Percentiles rank a stretch among this genome's conserved stretches.
Conservation (phyloP, 1,140 invertebrate species). For the Tetragonula clypearis region DNA sequence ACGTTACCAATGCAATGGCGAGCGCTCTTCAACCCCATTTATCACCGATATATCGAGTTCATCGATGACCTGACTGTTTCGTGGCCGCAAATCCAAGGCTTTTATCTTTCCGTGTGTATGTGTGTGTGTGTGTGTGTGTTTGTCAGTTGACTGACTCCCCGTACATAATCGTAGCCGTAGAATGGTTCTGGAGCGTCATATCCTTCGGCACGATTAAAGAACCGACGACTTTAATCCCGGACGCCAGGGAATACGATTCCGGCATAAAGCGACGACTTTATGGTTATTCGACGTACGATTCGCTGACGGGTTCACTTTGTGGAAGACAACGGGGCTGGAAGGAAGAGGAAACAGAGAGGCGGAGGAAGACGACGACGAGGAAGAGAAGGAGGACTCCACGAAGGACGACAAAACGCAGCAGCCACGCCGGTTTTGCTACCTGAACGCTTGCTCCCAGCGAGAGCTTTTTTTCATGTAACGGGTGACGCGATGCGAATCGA, state of each 20-base stretch:
- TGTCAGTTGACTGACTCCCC: conserved; percentile 18
- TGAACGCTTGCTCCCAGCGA: conserved; percentile 52
- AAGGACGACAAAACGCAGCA: conserved; percentile 61
- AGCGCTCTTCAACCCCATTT: conserved; percentile 2
- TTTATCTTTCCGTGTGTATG: conserved; percentile 2
- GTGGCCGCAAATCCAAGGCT: conserved; percentile 33
- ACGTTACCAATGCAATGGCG: background rate
- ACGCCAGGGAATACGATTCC: conserved; percentile 66
- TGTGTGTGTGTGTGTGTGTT: background rate
- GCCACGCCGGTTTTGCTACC: conserved; percentile 65
- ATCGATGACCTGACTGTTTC: background rate
- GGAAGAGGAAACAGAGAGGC: conserved; percentile 9
- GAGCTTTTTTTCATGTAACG: conserved; percentile 43
- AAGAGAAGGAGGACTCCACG: conserved; percentile 41
- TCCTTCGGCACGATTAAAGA: conserved; percentile 67
- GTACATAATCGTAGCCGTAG: conserved; percentile 40
- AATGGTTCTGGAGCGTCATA: conserved; percentile 60
- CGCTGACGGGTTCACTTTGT: conserved; percentile 69
- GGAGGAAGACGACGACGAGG: conserved; percentile 28
- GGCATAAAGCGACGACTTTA: conserved; percentile 71
- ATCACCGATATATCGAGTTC: conserved; percentile 17
- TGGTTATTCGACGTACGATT: conserved; percentile 70
- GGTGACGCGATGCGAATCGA: conserved; percentile 14
- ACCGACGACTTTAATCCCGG: conserved; percentile 64
- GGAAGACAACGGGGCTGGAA: conserved; percentile 54